phyloP scores from a whole-genome alignment of 2,113 vertebrate genomes.

The Prunella fulvescens region DNA sequence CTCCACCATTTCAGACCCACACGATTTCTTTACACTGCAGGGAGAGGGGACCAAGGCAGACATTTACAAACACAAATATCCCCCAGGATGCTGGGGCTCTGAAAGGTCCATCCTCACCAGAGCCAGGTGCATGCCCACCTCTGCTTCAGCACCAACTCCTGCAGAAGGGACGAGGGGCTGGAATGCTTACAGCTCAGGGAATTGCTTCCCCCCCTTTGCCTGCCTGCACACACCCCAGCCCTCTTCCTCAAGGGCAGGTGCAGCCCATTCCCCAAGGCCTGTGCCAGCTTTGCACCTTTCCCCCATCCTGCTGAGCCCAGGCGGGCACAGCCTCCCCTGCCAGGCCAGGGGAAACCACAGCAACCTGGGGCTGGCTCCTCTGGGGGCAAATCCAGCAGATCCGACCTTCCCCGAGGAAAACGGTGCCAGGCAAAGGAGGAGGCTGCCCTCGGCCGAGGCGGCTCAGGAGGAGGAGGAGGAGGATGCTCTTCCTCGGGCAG shows the following conservation, averaged over 20 bases:
- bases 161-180: background rate
- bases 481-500: background rate
- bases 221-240: background rate
- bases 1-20: fast-evolving
- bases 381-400: background rate
- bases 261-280: fast-evolving
- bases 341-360: background rate
- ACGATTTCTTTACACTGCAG: fast-evolving
- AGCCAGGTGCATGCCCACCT: background rate
- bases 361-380: fast-evolving
- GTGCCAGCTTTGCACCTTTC: fast-evolving
- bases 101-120: fast-evolving
- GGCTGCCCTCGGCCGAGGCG: background rate
- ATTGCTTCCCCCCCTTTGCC: fast-evolving
- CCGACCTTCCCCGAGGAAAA: background rate
- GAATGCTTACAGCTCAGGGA: fast-evolving
- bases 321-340: too few species aligned
- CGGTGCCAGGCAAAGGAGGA: fast-evolving
- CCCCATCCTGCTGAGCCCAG: too few species aligned
- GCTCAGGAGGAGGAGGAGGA: background rate
- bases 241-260: fast-evolving
- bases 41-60: background rate
- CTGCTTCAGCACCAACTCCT: background rate
- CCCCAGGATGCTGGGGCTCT: fast-evolving
- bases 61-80: too few species aligned